Evolutionary conservation across 2,797 vertebrate species (phyloP), one percentile per base, ranked within the genome.

Genomic region (Melopsittacus undulatus): DNA sequence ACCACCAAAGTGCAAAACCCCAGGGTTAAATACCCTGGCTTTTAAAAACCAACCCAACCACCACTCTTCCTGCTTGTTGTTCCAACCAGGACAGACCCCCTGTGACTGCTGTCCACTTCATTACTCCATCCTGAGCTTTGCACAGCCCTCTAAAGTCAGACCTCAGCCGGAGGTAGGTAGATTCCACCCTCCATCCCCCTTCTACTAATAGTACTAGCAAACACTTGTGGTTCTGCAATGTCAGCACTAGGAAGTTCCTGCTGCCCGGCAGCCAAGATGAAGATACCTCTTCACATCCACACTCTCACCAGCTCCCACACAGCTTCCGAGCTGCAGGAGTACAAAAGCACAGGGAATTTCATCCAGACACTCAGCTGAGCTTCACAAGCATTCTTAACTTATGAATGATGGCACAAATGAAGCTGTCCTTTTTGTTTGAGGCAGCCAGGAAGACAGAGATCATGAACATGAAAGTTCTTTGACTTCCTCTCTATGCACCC

Each of bases 401-500:
- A 62, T 8, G 30, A 52, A 73, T 19, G 42, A 48, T 21, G 57
- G 49, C 45, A 22, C 32, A 43, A 29, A 32, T 34, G 4, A 36
- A 81, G 40, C 29, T 18, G 3, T 22, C 45, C 29, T n/a, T 64
- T 77, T 43, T 43, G 70, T 63, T 92, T 22, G 49, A 84, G 59
- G 61, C 86, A 62, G 63, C 30, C 1, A 24, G 59, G 81, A 85
- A 87, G 89, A 21, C n/a, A 80, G 27, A 93, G 57, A 83, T 63
- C 23, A 80, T 1, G 79, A 77, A 91, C 17, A 77, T 0, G 26
- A 87, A 91, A 82, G 92, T 68, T 83, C 83, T 93, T 52, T 51
- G 68, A 96, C 96, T 96, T 97, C 96, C 96, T 96, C 94, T 79
- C 82, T 63, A 2, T 19, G 27, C 87, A 5, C 90, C 88, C 95